These are phyloP conservation scores for Tuberolachnus salignus DNA, from an alignment of 2,888 invertebrate genomes.

Conservation along the genomic window DNA sequence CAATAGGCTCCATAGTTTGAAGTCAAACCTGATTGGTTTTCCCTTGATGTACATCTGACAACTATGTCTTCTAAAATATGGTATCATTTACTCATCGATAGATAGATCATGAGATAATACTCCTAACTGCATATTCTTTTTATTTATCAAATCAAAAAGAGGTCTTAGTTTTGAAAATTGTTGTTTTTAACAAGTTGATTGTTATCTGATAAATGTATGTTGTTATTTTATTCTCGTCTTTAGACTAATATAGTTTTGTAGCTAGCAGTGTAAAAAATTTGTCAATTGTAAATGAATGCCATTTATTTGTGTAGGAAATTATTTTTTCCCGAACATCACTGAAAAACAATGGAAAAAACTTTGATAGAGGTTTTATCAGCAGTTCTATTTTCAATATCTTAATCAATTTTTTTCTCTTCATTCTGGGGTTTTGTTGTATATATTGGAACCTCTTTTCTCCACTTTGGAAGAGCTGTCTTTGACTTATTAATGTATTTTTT, in stretches of 20 bases:
- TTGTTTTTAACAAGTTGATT: slow-evolving; percentile 16
- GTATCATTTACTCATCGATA: slow-evolving; percentile 59
- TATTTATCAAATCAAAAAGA: slow-evolving; percentile 9
- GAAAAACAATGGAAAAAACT: slow-evolving; percentile 25
- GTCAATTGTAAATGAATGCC: too few species aligned
- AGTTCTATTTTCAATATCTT: slow-evolving; percentile 31
- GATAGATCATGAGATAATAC: slow-evolving; percentile 15
- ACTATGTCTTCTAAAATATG: slow-evolving; percentile 59
- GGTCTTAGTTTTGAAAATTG: slow-evolving; percentile 24
- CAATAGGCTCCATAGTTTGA: slow-evolving; percentile 60
- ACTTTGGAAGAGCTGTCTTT: slow-evolving; percentile 28
- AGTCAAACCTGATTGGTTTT: slow-evolving; percentile 60
- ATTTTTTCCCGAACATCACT: slow-evolving; percentile 33
- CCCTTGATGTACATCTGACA: slow-evolving; percentile 59
- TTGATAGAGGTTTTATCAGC: too few species aligned
- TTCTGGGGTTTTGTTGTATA: slow-evolving; percentile 28
- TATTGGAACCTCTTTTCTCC: neutral
- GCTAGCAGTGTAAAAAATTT: too few species aligned
- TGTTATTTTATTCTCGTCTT: slow-evolving; percentile 9
- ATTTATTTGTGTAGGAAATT: slow-evolving; percentile 26
- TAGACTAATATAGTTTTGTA: slow-evolving; percentile 21
- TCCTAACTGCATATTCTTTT: slow-evolving; percentile 7
- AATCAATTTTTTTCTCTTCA: slow-evolving; percentile 20
- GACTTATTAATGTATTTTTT: slow-evolving; percentile 34
- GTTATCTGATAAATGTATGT: slow-evolving; percentile 24